phyloP scores from a whole-genome alignment of 1,140 invertebrate genomes.

The Carposina sasakii region DNA sequence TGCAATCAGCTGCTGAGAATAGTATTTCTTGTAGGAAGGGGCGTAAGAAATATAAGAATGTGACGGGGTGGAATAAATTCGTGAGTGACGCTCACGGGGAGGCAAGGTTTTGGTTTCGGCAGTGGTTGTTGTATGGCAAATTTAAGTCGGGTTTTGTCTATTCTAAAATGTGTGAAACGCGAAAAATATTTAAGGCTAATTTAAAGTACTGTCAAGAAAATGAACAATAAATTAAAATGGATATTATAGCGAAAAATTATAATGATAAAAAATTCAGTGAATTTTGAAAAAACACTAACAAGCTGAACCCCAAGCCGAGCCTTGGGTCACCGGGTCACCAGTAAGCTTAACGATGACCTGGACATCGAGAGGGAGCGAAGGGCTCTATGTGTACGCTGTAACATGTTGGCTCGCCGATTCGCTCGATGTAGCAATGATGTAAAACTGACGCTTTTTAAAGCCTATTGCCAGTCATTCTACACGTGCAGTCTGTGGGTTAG shows the following conservation, averaged over 20 bases:
- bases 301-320: no score
- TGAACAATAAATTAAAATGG: conserved; percentile 3
- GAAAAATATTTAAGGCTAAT: background rate
- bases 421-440: no score
- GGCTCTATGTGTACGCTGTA: no score
- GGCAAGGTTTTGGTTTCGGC: background rate
- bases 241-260: background rate
- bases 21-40: background rate
- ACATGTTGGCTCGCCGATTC: no score
- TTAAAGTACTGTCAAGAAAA: background rate
- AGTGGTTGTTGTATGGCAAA: background rate
- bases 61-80: background rate
- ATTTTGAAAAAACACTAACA: no score
- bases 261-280: no score
- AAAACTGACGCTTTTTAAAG: no score
- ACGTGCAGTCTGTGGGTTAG: no score
- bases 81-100: background rate
- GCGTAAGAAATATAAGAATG: background rate
- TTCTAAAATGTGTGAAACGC: background rate
- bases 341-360: no score
- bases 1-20: background rate
- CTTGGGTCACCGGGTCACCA: no score
- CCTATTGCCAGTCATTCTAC: no score
- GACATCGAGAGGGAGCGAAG: no score
- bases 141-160: background rate